Evolutionary conservation across 1,140 invertebrate species (phyloP).

Genomic region (Leptinotarsa lineolata): DNA sequence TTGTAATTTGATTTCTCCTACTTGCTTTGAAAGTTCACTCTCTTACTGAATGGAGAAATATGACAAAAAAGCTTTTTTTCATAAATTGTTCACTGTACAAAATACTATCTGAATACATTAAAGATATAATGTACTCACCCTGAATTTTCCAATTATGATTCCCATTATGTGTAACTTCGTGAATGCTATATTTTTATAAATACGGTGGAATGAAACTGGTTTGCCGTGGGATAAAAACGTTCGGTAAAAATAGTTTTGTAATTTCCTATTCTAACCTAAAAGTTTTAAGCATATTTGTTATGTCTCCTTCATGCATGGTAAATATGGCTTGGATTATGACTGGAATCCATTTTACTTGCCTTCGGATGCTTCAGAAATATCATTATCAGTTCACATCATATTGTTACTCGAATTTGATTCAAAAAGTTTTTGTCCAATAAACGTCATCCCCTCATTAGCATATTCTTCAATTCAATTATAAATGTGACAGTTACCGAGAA

Average conservation of each 20-base stretch:
- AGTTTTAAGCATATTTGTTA: neutral
- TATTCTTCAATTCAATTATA: too few relatives aligned
- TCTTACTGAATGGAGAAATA: too few relatives aligned
- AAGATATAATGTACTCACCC: constrained; percentile 42
- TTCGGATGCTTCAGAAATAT: neutral
- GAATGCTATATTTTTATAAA: constrained; percentile 7
- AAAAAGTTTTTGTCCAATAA: neutral
- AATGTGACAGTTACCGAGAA: too few relatives aligned
- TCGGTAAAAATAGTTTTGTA: constrained; percentile 7
- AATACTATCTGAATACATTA: too few relatives aligned
- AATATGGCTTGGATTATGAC: neutral
- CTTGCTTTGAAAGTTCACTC: too few relatives aligned
- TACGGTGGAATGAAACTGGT: neutral
- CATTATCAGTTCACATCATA: neutral
- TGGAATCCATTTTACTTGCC: neutral
- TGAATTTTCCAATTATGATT: constrained; percentile 50
- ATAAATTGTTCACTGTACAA: too few relatives aligned
- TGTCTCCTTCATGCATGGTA: neutral
- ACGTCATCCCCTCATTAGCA: neutral
- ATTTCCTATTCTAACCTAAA: neutral
- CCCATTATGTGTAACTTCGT: constrained; percentile 43
- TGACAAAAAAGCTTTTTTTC: too few relatives aligned
- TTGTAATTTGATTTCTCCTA: too few relatives aligned
- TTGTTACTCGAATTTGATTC: neutral
- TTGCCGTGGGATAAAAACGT: neutral